Percentiles rank a stretch among this genome's conserved stretches.
phyloP scores from a whole-genome alignment of 2,797 vertebrate genomes.

The Xenopus petersii region DNA sequence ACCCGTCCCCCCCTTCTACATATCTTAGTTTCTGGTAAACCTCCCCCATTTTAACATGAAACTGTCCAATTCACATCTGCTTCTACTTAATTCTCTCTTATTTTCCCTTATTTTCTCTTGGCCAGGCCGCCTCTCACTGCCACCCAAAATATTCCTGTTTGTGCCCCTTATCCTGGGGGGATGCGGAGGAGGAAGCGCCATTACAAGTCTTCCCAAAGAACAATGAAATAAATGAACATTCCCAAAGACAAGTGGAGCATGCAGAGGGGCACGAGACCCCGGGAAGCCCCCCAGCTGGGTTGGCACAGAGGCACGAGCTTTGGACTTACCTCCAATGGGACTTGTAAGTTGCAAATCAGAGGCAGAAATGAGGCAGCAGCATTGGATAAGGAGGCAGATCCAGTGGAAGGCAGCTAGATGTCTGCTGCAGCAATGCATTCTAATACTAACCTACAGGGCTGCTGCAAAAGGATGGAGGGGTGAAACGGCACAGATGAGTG shows the following conservation, averaged over 20 bases:
- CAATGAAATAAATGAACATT: not conserved
- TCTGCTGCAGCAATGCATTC: slow-evolving; percentile 39
- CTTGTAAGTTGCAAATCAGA: slow-evolving; percentile 21
- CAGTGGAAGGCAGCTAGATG: slow-evolving; percentile 39
- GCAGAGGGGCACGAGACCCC: not conserved
- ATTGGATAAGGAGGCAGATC: slow-evolving; percentile 53
- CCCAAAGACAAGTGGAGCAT: not conserved
- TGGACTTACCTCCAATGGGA: slow-evolving; percentile 18
- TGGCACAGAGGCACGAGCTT: not conserved
- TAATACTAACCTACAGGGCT: slow-evolving; percentile 29
- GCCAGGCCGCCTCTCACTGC: no score
- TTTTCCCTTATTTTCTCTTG: not conserved
- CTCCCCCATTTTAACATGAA: slow-evolving; percentile 26
- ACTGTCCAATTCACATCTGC: slow-evolving; percentile 31
- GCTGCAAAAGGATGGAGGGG: slow-evolving; percentile 41
- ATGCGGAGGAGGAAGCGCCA: no score
- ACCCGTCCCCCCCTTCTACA: not conserved
- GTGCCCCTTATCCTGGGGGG: no score
- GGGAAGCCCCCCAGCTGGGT: not conserved
- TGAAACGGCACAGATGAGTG: slow-evolving; percentile 30
- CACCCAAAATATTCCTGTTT: no score
- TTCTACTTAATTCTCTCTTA: slow-evolving; percentile 21
- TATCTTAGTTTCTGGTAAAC: not conserved
- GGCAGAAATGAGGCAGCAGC: slow-evolving; percentile 52
- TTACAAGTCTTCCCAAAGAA: no score